A percentile compares a stretch with the other conserved stretches of the same genome.
Conservation (phyloP, 2,113 vertebrate species). For the Mus spicilegus region DNA sequence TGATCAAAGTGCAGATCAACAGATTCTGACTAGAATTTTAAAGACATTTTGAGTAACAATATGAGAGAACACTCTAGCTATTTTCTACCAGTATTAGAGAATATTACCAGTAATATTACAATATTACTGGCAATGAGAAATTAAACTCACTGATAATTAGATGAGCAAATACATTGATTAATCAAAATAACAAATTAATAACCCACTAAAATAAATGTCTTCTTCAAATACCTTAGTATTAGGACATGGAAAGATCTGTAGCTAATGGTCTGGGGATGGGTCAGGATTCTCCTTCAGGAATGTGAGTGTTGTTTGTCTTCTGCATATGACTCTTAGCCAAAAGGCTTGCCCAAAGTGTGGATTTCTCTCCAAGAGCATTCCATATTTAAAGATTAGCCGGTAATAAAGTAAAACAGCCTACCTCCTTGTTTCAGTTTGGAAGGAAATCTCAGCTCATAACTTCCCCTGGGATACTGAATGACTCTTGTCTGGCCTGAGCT, state of each 20-base stretch:
- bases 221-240: constrained; percentile 8
- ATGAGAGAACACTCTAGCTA: too few relatives aligned
- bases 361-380: not conserved
- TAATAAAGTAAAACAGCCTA: not conserved
- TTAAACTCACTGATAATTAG: constrained; percentile 17
- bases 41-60: constrained; percentile 5
- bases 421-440: not conserved
- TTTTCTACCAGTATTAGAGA: not conserved
- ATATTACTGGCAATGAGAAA: constrained; percentile 19
- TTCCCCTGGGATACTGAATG: not conserved
- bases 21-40: not conserved
- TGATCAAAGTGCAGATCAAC: not conserved
- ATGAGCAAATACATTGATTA: constrained; percentile 11
- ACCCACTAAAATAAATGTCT: not conserved
- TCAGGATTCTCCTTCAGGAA: not conserved
- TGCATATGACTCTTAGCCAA: not conserved
- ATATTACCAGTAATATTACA: too few relatives aligned
- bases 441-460: not conserved
- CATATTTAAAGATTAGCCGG: not conserved
- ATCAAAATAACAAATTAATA: not conserved
- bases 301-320: not conserved
- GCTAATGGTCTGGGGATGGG: not conserved
- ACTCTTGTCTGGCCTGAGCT: not conserved
- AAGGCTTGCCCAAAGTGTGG: not conserved
- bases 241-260: not conserved